Evolutionary conservation across 2,888 invertebrate genomes (phyloP).

Genomic region (Caenorhabditis virilis): DNA sequence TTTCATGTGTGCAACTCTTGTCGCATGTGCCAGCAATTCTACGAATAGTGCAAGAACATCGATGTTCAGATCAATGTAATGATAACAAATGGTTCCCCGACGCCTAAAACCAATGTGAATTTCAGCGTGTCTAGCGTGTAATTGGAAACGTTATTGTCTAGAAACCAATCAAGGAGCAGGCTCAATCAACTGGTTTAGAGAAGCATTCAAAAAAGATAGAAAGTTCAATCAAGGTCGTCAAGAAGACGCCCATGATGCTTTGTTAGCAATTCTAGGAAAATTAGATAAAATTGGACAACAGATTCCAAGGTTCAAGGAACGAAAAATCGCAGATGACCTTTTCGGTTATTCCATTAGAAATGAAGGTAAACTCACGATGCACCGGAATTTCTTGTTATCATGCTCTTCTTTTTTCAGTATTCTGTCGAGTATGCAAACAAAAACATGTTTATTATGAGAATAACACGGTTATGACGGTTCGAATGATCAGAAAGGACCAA

Average conservation of each 20-base stretch:
- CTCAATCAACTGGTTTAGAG: conserved; percentile 26
- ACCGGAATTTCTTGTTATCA: too few species aligned
- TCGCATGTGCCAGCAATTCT: conserved; percentile 31
- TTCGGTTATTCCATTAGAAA: conserved; percentile 35
- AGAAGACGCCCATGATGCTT: conserved; percentile 36
- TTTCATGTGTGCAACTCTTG: conserved; percentile 28
- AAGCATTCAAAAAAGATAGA: conserved; percentile 18
- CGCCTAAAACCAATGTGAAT: neutral
- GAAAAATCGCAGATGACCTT: conserved; percentile 27
- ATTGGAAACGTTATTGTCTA: conserved; percentile 28
- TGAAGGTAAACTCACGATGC: too few species aligned
- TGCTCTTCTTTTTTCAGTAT: too few species aligned
- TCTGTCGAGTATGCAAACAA: conserved; percentile 22
- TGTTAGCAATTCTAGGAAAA: conserved; percentile 27
- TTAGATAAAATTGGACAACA: conserved; percentile 13
- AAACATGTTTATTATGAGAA: conserved; percentile 39
- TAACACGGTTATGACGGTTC: conserved; percentile 36
- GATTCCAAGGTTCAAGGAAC: conserved; percentile 21
- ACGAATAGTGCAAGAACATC: conserved; percentile 29
- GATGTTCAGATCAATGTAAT: conserved; percentile 16
- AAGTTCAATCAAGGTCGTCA: conserved; percentile 38
- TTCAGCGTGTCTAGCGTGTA: conserved; percentile 22
- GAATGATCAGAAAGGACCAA: conserved; percentile 29
- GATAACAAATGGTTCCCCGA: neutral
- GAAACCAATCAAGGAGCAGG: conserved; percentile 8